Evolutionary conservation across 2,797 vertebrate genomes (phyloP), one percentile per base, ranked within the genome.

Genomic region (Enteromius treurensis): DNA sequence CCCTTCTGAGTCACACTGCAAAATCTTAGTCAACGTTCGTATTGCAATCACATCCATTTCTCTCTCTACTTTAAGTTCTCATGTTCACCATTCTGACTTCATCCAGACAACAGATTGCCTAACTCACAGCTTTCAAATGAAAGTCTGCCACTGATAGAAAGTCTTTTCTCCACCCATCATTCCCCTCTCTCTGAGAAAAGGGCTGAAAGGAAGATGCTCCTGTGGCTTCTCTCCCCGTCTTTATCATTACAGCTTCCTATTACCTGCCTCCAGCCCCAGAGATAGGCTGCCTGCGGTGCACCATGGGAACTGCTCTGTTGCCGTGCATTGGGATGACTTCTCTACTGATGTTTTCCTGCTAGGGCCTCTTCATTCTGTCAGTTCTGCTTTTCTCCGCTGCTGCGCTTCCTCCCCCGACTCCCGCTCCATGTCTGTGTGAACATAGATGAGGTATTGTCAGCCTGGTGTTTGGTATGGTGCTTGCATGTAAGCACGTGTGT

Each of bases 171-270:
- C 77, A 51, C 79, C 77, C 64, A 10, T 65, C 62, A 51, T 49
- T 23, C 32, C 68, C 55, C 45, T 76, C 73, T 13, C 77, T 19
- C 65, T 37, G 10, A 64, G 67, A 90, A 87, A 60, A 75, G 84
- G 68, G 34, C 74, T 91, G 91, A 93, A 91, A 90, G 91, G 85
- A 83, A 77, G 87, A 88, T 90, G 92, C 92, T 92, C 89, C 91
- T 90, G 89, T 92, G 90, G 89, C 87, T 90, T 89, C 85, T 88
- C 89, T 91, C 87, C 87, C 86, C 84, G 90, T 93, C 91, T 93
- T 94, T 93, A 95, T 93, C 90, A 92, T 90, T 92, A 91, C 90
- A 94, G 92, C 90, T 93, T 94, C 92, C 92, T 90, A 94, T 95
- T 95, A 95, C 93, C 92, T 93, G 91, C 91, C 92, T 92, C 90